Conservation (phyloP, 1,140 invertebrate species). For the Hestina assimilis region DNA sequence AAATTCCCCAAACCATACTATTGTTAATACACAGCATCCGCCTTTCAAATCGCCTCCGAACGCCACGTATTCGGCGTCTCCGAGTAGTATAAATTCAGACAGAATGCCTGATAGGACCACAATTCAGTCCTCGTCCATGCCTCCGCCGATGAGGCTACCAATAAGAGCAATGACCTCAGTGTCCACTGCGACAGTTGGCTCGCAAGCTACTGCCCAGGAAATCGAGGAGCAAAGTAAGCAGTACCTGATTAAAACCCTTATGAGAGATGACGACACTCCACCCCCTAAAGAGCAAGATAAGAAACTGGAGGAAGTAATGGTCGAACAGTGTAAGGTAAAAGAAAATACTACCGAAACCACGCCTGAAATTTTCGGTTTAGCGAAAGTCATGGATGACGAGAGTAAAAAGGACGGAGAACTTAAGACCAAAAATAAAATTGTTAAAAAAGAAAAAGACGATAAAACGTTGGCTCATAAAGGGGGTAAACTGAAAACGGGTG, state of each 20-base stretch:
- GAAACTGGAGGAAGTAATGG: slow-evolving; percentile 61
- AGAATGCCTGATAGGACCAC: slow-evolving; percentile 22
- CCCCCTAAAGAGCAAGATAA: slow-evolving; percentile 60
- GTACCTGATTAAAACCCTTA: slow-evolving; percentile 72
- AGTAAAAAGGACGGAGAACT: slow-evolving; percentile 48
- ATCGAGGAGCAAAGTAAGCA: slow-evolving; percentile 72
- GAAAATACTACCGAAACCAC: slow-evolving; percentile 42
- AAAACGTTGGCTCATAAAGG: slow-evolving; percentile 53
- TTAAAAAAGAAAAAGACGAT: slow-evolving; percentile 68
- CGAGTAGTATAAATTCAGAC: slow-evolving; percentile 32
- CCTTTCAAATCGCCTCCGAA: slow-evolving; percentile 54
- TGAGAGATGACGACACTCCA: slow-evolving; percentile 67
- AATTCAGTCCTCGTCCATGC: slow-evolving; percentile 47
- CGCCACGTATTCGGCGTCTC: slow-evolving; percentile 32
- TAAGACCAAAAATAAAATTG: slow-evolving; percentile 68
- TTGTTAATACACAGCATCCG: slow-evolving; percentile 40
- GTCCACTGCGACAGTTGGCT: slow-evolving; percentile 61
- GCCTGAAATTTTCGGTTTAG: slow-evolving; percentile 61
- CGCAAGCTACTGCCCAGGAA: slow-evolving; percentile 62
- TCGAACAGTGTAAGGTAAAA: slow-evolving; percentile 60
- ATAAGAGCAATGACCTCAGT: slow-evolving; percentile 49
- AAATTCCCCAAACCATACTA: slow-evolving; percentile 38
- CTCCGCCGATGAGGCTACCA: slow-evolving; percentile 56
- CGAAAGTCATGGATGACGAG: slow-evolving; percentile 55
- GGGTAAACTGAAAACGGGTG: slow-evolving; percentile 57